These are phyloP conservation scores for Zaprionus africanus DNA, from an alignment of 1,140 invertebrate genomes.

Conservation along the genomic window DNA sequence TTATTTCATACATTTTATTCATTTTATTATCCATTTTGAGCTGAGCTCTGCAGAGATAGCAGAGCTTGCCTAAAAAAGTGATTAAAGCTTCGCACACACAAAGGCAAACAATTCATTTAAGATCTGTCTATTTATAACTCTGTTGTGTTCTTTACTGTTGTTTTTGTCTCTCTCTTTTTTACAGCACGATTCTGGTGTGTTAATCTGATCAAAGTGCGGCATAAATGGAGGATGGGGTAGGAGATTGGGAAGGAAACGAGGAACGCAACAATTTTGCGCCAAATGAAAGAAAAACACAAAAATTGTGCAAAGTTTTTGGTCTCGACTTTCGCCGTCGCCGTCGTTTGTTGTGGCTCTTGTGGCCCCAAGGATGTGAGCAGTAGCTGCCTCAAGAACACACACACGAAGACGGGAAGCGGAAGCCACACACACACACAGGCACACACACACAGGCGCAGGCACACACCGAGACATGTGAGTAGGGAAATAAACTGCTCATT, in stretches of 20 bases:
- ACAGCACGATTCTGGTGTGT: constrained; percentile 34
- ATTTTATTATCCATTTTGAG: constrained; percentile 1
- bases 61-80: not conserved
- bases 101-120: constrained; percentile 32
- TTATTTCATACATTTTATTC: not conserved
- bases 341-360: constrained; percentile 65
- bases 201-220: constrained; percentile 75
- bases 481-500: constrained; percentile 75
- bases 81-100: not conserved
- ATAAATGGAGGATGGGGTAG: constrained; percentile 2
- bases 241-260: constrained; percentile 24
- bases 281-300: constrained; percentile 76
- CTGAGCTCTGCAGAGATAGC: not conserved
- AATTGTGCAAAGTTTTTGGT: constrained; percentile 59
- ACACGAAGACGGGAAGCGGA: constrained; percentile 61
- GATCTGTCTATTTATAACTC: constrained; percentile 37
- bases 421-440: constrained; percentile 45
- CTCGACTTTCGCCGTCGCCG: constrained; percentile 21
- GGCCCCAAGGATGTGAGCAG: constrained; percentile 28
- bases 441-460: not conserved
- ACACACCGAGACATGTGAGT: constrained; percentile 13
- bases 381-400: constrained; percentile 31
- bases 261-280: constrained; percentile 65
- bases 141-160: constrained; percentile 3
- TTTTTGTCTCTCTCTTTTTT: not conserved